Conservation (phyloP, 2,888 invertebrate species). For the Electrophaes corylata region DNA sequence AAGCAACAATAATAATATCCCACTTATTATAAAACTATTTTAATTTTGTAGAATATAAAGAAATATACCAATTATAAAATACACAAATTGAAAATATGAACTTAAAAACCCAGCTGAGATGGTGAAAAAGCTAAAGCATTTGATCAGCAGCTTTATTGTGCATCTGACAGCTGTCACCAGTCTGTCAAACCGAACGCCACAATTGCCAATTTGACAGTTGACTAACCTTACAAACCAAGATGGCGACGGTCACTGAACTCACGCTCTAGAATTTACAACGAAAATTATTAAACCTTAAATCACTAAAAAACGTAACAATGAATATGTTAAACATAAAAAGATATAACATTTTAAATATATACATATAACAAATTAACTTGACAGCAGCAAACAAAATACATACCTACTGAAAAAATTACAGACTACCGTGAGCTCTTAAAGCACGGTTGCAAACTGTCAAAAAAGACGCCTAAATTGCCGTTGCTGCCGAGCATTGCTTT, state of each 20-base stretch:
- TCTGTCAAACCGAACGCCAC: slow-evolving; percentile 40
- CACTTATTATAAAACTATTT: not conserved
- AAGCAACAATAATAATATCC: not conserved
- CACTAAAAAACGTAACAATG: slow-evolving; percentile 5
- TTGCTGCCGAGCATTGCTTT: too few relatives aligned
- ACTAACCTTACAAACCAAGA: slow-evolving; percentile 78
- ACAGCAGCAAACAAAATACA: slow-evolving; percentile 28
- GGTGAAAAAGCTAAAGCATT: slow-evolving; percentile 18
- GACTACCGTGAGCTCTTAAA: too few relatives aligned
- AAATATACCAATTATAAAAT: slow-evolving; percentile 3
- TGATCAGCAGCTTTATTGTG: slow-evolving; percentile 17
- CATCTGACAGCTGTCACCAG: slow-evolving; percentile 49
- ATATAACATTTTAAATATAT: slow-evolving; percentile 3
- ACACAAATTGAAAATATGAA: slow-evolving; percentile 1
- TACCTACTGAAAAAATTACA: not conserved
- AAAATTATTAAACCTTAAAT: slow-evolving; percentile 38
- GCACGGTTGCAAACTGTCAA: too few relatives aligned
- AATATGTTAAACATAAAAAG: not conserved
- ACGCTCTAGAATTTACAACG: slow-evolving; percentile 78
- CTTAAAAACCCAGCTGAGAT: slow-evolving; percentile 5
- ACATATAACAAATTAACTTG: not conserved
- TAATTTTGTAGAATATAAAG: not conserved
- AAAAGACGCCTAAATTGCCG: too few relatives aligned
- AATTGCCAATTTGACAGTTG: slow-evolving; percentile 60
- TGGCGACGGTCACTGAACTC: slow-evolving; percentile 75